phyloP scores from a whole-genome alignment of 2,888 invertebrate species.

The Andricus quercusramuli region DNA sequence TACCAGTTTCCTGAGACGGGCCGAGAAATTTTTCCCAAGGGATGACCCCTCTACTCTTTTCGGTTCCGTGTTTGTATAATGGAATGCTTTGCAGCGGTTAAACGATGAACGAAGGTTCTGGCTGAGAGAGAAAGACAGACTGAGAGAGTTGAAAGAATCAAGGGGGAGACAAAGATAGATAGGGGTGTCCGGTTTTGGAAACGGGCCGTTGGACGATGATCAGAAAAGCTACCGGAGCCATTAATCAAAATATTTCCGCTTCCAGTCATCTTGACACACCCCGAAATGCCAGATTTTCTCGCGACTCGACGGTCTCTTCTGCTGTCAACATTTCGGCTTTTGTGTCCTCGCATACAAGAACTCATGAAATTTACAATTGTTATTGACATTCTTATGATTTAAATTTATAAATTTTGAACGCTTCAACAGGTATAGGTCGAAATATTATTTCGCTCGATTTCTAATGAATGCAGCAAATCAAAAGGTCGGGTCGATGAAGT shows the following conservation, averaged over 20 bases:
- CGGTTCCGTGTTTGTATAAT: conserved; percentile 57
- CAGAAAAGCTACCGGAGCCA: conserved; percentile 60
- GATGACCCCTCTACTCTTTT: conserved; percentile 53
- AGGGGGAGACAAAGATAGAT: conserved; percentile 35
- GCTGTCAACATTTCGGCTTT: conserved; percentile 1
- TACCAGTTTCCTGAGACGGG: conserved; percentile 67
- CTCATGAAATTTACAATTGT: not conserved
- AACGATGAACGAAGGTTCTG: conserved; percentile 32
- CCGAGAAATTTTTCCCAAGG: conserved; percentile 63
- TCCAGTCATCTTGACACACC: conserved; percentile 46
- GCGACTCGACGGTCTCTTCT: conserved; percentile 43
- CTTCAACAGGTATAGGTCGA: no score
- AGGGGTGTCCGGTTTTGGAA: conserved; percentile 67
- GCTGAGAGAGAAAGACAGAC: conserved; percentile 23
- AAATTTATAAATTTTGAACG: no score
- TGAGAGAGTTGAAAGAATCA: conserved; percentile 14
- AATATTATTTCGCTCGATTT: no score
- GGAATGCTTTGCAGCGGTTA: conserved; percentile 38
- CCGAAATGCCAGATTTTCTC: conserved; percentile 48
- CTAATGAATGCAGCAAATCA: no score
- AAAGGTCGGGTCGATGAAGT: no score
- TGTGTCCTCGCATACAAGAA: not conserved
- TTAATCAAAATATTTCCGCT: conserved; percentile 66
- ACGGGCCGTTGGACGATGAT: conserved; percentile 65
- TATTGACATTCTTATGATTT: no score